A percentile compares a stretch with the other conserved stretches of the same genome.
Conservation (phyloP, 1,140 invertebrate species). For the Cylas formicarius region DNA sequence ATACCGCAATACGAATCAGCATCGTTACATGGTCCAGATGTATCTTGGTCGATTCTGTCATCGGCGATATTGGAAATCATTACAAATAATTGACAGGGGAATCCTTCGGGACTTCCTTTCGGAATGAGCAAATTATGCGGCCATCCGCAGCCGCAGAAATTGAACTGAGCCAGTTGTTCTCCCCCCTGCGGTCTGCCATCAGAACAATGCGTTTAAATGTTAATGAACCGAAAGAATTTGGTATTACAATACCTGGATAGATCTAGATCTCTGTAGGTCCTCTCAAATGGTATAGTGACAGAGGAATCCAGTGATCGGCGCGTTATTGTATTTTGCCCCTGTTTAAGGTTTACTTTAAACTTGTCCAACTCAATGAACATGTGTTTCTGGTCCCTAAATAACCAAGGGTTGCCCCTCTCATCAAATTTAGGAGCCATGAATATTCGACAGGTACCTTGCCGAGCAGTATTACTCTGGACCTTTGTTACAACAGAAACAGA, state of each 20-base stretch:
- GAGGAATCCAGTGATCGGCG: conserved; percentile 58
- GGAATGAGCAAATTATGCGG: conserved; percentile 77
- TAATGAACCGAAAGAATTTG: too few relatives aligned
- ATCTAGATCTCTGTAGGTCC: conserved; percentile 58
- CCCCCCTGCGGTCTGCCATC: conserved; percentile 44
- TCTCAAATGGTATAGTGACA: conserved; percentile 66
- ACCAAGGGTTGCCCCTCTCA: conserved; percentile 56
- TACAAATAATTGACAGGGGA: conserved; percentile 64
- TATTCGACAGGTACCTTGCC: conserved; percentile 65
- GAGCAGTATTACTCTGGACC: conserved; percentile 38
- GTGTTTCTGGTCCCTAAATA: conserved; percentile 56
- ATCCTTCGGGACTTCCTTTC: conserved; percentile 62
- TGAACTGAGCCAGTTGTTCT: conserved; percentile 52
- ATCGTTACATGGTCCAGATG: conserved; percentile 51
- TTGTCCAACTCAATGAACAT: conserved; percentile 75
- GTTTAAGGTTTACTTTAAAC: conserved; percentile 53
- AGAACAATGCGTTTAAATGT: too few relatives aligned
- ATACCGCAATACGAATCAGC: conserved; percentile 68
- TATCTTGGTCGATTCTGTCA: conserved; percentile 46
- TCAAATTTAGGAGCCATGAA: conserved; percentile 66
- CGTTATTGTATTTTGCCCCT: conserved; percentile 56
- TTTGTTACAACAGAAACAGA: too few relatives aligned
- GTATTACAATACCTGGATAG: conserved; percentile 39
- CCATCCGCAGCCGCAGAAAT: conserved; percentile 83
- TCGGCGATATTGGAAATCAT: conserved; percentile 71